phyloP scores from a whole-genome alignment of 2,888 invertebrate species.

The Eulithis prunata region DNA sequence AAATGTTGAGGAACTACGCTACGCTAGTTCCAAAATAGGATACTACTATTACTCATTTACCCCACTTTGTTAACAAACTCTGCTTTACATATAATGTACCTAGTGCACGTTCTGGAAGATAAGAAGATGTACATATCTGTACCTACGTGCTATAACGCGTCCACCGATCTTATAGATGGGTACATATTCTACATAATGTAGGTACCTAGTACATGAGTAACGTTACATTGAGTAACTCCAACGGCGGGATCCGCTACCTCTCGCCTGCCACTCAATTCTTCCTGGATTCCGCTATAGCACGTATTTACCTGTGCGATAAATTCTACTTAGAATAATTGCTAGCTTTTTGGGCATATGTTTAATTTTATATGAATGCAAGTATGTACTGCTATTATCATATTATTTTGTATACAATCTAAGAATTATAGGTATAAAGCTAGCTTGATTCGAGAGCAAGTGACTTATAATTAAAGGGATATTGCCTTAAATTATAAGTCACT shows the following conservation, averaged over 20 bases:
- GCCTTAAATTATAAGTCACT: too few species aligned
- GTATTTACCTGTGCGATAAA: conserved; percentile 27
- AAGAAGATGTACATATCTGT: background rate
- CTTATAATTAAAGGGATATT: too few species aligned
- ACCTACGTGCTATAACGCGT: conserved; percentile 26
- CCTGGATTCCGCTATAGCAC: conserved; percentile 29
- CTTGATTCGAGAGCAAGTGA: too few species aligned
- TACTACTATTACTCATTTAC: too few species aligned
- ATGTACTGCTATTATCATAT: too few species aligned
- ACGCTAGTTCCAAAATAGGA: too few species aligned
- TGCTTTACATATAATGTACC: too few species aligned
- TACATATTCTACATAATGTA: background rate
- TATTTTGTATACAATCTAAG: too few species aligned
- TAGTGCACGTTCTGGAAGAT: background rate
- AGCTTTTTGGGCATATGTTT: background rate
- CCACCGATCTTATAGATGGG: background rate
- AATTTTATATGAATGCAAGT: too few species aligned
- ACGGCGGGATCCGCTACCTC: background rate
- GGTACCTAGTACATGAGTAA: background rate
- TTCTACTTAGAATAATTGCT: background rate
- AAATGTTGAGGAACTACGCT: too few species aligned
- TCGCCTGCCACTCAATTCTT: conserved; percentile 5
- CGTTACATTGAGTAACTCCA: conserved; percentile 8
- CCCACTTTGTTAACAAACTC: too few species aligned
- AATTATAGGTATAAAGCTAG: too few species aligned